Percentiles rank a stretch among this genome's conserved stretches.
Conservation (phyloP, 2,888 invertebrate genomes). For the Archips xylosteana region DNA sequence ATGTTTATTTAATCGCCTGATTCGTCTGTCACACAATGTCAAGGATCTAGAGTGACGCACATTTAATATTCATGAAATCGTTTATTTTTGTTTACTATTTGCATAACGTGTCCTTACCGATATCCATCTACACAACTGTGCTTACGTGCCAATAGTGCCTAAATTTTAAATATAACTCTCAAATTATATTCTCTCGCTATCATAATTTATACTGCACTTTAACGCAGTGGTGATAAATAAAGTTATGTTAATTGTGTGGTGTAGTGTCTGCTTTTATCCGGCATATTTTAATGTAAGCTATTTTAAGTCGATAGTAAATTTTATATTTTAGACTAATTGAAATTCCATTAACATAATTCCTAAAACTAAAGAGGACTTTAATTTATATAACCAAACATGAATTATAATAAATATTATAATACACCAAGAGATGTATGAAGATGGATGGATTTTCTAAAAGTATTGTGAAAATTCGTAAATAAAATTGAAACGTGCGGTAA, state of each 20-base stretch:
- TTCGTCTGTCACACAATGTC: constrained; percentile 6
- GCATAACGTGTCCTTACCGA: constrained; percentile 19
- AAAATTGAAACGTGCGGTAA: too few species aligned
- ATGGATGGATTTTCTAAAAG: too few species aligned
- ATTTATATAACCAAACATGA: too few species aligned
- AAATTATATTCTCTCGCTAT: not conserved
- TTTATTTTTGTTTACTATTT: constrained; percentile 18
- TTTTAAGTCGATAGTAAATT: not conserved
- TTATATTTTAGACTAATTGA: not conserved
- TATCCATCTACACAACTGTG: not conserved
- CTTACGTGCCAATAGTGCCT: not conserved
- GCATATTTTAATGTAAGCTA: not conserved
- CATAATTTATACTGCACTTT: not conserved
- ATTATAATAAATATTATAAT: too few species aligned
- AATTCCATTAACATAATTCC: not conserved
- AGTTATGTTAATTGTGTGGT: not conserved
- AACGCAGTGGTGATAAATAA: not conserved
- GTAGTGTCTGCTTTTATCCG: constrained; percentile 1
- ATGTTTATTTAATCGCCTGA: constrained; percentile 7
- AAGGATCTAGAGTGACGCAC: constrained; percentile 11
- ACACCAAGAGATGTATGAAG: too few species aligned
- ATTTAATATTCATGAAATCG: constrained; percentile 13
- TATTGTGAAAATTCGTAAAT: too few species aligned
- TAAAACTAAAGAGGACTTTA: not conserved
- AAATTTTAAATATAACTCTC: not conserved